A percentile compares a stretch with the other conserved stretches of the same genome.
Conservation (phyloP, 2,113 vertebrate species). For the Oenanthe melanoleuca region DNA sequence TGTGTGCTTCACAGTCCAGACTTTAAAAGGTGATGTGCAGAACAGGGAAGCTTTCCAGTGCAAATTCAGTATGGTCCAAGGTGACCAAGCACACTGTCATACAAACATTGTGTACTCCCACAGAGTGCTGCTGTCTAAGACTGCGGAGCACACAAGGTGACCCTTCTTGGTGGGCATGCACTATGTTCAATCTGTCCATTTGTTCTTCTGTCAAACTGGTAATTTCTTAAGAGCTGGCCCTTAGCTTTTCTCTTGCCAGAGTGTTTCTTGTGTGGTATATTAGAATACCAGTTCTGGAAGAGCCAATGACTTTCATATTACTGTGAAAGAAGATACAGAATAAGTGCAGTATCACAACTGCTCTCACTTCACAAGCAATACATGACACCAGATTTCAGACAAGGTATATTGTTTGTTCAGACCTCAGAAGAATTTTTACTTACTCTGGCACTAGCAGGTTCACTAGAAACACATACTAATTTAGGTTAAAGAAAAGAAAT, state of each 20-base stretch:
- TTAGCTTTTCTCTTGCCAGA: neutral
- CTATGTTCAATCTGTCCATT: neutral
- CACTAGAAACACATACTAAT: neutral
- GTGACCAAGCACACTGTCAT: neutral
- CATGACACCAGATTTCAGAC: neutral
- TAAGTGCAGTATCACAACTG: neutral
- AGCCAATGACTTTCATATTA: neutral
- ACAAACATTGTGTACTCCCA: neutral
- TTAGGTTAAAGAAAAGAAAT: neutral
- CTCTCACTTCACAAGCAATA: neutral
- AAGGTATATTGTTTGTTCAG: neutral
- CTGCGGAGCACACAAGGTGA: neutral
- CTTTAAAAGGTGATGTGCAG: neutral
- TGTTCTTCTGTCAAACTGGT: neutral
- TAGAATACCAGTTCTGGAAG: neutral
- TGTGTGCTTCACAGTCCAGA: neutral
- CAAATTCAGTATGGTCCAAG: neutral
- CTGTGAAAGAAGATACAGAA: neutral
- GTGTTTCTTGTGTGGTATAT: neutral
- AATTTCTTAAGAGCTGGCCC: neutral
- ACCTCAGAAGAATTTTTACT: neutral
- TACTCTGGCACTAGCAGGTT: neutral
- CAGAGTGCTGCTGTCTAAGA: accelerated
- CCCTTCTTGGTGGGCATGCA: accelerated
- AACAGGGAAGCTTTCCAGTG: neutral